Evolutionary conservation across 2,113 vertebrate genomes (phyloP), one percentile per base, ranked within the genome.

Genomic region (Paradisaea rubra): DNA sequence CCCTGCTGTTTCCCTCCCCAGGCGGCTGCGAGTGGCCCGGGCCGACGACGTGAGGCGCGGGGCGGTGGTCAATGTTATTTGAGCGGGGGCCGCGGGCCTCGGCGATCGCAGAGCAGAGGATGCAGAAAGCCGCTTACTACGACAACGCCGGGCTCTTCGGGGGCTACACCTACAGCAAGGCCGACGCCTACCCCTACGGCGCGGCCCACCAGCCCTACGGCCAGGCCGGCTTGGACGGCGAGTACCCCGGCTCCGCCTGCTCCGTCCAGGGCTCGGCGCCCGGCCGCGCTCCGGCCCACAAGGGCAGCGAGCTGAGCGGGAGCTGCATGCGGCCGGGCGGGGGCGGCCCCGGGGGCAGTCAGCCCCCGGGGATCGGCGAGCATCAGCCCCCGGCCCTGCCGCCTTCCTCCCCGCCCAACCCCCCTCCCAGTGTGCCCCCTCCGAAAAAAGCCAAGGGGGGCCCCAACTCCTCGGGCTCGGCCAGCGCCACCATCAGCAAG

Each of bases 81-180:
- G 98, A 99, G 97, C 98, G 94, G 98, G 97, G 97, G 97, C 96
- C 97, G 82, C 97, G 98, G 98, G 97, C 98, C 98, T 97, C 96
- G 94, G 98, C 97, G 96, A 97, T 98, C 97, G 98, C 97, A 98
- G 98, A 98, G 95, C 95, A 95, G 98, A 99, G 95, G 94, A 99
- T 99, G 99, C 99, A 99, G 99, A 99, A 99, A 98, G 98, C 99
- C 91, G 98, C 99, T 91, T 99, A 99, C 91, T 99, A 99, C 98
- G 99, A 99, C 93, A 99, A 99, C 96, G 95, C 99, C 93, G 99
- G 99, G 98, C 98, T 99, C 87, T 99, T 99, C 96, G 99, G 99
- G 97, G 98, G 98, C 93, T 99, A 99, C 96, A 98, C 97, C 42
- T 99, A 99, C 97, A 96, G 98, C 97, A 99, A 99, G 95, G 98